These are phyloP conservation scores for Trisateles emortualis DNA, from an alignment of 2,888 invertebrate species.

Conservation along the genomic window DNA sequence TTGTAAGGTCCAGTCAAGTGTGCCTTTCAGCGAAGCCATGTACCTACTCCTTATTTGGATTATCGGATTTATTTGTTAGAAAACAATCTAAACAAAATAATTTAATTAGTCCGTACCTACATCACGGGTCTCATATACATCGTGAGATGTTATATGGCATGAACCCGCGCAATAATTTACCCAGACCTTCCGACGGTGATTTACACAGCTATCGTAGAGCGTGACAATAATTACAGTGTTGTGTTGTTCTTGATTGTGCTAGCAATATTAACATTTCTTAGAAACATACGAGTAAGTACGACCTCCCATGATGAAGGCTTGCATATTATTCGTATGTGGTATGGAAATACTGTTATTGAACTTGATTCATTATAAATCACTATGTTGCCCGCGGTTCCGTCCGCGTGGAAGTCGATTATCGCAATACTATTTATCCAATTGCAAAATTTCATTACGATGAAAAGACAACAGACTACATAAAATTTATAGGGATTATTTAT, in stretches of 20 bases:
- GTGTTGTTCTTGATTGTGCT: slow-evolving; percentile 27
- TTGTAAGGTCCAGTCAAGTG: no score
- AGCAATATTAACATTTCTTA: slow-evolving; percentile 19
- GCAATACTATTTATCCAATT: no score
- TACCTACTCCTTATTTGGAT: no score
- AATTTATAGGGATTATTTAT: no score
- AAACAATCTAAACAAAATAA: slow-evolving; percentile 42
- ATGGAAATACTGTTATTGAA: slow-evolving; percentile 13
- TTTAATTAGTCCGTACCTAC: slow-evolving; percentile 39
- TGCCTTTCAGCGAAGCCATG: no score
- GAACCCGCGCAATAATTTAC: slow-evolving; percentile 37
- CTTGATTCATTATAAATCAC: no score
- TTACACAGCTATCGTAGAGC: slow-evolving; percentile 35
- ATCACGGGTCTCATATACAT: slow-evolving; percentile 39
- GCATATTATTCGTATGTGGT: slow-evolving; percentile 17
- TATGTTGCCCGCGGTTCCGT: no score
- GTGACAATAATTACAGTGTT: slow-evolving; percentile 42
- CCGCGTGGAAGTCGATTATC: no score
- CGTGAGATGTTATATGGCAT: slow-evolving; percentile 42
- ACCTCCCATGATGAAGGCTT: slow-evolving; percentile 1
- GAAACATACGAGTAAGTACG: slow-evolving; percentile 8
- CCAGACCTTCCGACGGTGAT: slow-evolving; percentile 37
- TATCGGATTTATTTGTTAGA: no score
- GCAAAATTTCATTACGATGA: no score
- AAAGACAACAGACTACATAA: no score